phyloP scores from a whole-genome alignment of 2,888 invertebrate genomes.

The Deilephila porcellus region DNA sequence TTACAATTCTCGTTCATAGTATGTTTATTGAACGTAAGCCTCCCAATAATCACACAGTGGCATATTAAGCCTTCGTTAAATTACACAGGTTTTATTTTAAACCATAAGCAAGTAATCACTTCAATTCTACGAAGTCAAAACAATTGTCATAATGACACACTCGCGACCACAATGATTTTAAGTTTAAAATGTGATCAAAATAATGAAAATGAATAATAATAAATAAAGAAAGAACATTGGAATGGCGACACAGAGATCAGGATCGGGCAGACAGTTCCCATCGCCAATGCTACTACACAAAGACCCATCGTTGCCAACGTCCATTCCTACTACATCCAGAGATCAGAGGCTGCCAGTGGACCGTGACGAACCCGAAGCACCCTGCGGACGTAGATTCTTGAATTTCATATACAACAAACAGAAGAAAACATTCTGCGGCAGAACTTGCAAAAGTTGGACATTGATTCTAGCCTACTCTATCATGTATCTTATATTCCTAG shows the following conservation, averaged over 20 bases:
- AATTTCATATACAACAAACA: constrained; percentile 58
- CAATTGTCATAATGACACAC: constrained; percentile 13
- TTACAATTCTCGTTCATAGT: too few relatives aligned
- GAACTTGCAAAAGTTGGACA: constrained; percentile 66
- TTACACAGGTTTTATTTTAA: background rate
- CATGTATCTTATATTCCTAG: constrained; percentile 66
- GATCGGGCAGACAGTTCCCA: background rate
- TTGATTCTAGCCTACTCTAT: constrained; percentile 59
- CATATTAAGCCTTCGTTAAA: too few relatives aligned
- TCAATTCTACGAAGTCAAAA: background rate
- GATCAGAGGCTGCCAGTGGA: constrained; percentile 27
- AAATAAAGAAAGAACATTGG: background rate
- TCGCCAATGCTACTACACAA: constrained; percentile 29
- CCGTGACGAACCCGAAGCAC: constrained; percentile 21
- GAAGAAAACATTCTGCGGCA: constrained; percentile 54
- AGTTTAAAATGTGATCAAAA: constrained; percentile 24
- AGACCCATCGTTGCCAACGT: constrained; percentile 35
- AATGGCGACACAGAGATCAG: background rate
- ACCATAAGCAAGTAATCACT: background rate
- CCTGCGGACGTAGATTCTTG: constrained; percentile 43
- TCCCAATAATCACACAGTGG: too few relatives aligned
- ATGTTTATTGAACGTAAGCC: too few relatives aligned
- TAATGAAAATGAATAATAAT: constrained; percentile 21
- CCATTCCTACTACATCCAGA: constrained; percentile 34
- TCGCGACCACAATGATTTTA: constrained; percentile 30